Evolutionary conservation across 2,888 invertebrate genomes (phyloP), one percentile per base, ranked within the genome.

Genomic region (Notocelia uddmanniana): DNA sequence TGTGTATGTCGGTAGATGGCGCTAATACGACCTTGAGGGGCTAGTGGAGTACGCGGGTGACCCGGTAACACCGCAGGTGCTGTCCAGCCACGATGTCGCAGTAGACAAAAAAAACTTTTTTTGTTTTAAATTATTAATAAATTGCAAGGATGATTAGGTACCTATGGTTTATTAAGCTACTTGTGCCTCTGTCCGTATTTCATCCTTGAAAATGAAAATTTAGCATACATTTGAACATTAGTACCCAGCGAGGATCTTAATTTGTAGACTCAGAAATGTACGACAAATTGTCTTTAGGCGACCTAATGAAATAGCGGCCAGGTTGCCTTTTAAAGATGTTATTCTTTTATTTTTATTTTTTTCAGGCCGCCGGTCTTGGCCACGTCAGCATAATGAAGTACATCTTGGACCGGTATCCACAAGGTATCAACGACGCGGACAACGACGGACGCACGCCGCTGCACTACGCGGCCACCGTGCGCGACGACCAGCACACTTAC

Each of bases 371-470:
- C 26, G 98, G 98, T 19, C 89, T 98, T 74, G 97, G 97, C 0
- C 96, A 97, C 79, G 94, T 95, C 62, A 96, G 96, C 75, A 96
- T 98, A 69, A 95, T 96, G 23, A 95, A 96, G 79, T 97, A 96
- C 85, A 95, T 98, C 57, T 86, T 96, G 0, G 95, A 95, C 58
- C 94, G 95, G 75, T 96, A 95, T 84, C 96, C 97, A 6, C 94
- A 95, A 83, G 95, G 96, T 2, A 94, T 97, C 31, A 95, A 95
- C 63, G 95, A 95, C 48, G 91, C 95, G 19, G 98, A 98, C 88
- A 96, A 96, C 81, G 97, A 98, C 74, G 98, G 98, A 23, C 95
- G 97, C 77, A 98, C 98, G 0, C 96, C 98, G 0, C 90, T 98
- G 60, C 98, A 98, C 89, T 98, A 97, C 89, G 97, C 98, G 0